Evolutionary conservation across 2,888 invertebrate genomes (phyloP).

Genomic region (Callyntrura guangdongensis): DNA sequence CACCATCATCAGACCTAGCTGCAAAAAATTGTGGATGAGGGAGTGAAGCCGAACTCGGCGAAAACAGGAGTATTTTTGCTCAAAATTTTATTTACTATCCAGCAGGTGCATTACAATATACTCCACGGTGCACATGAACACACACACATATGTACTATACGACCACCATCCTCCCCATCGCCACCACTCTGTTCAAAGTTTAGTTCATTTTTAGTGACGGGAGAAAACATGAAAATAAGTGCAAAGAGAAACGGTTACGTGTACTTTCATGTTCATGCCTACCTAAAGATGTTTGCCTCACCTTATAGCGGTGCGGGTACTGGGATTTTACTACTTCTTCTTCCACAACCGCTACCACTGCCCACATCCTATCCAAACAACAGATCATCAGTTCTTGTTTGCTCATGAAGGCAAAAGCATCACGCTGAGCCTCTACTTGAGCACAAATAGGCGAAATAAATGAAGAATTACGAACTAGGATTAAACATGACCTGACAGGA

Average conservation of each 20-base stretch:
- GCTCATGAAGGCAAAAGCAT: slow-evolving; percentile 72
- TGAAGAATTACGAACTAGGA: slow-evolving; percentile 80
- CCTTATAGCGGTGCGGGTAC: slow-evolving; percentile 9
- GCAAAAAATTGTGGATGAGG: slow-evolving; percentile 51
- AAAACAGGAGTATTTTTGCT: neutral
- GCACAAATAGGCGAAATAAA: slow-evolving; percentile 78
- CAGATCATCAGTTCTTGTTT: slow-evolving; percentile 79
- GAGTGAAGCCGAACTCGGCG: neutral
- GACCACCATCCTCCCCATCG: slow-evolving; percentile 3
- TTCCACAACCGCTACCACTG: neutral
- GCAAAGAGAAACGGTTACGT: slow-evolving; percentile 55
- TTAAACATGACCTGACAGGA: slow-evolving; percentile 79
- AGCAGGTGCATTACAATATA: slow-evolving; percentile 21
- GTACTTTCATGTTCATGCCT: slow-evolving; percentile 37
- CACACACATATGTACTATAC: neutral
- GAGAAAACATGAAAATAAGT: slow-evolving; percentile 46
- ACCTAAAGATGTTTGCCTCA: slow-evolving; percentile 32
- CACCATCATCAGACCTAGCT: slow-evolving; percentile 56
- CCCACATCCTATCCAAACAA: slow-evolving; percentile 64
- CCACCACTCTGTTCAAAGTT: slow-evolving; percentile 20
- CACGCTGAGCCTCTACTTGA: slow-evolving; percentile 77
- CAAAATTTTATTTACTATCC: slow-evolving; percentile 5
- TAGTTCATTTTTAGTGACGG: slow-evolving; percentile 59
- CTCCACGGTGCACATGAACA: neutral
- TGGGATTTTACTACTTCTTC: neutral